Percentiles rank a stretch among this genome's conserved stretches.
phyloP scores from a whole-genome alignment of 1,140 invertebrate species.

The Drosophila ironensis region DNA sequence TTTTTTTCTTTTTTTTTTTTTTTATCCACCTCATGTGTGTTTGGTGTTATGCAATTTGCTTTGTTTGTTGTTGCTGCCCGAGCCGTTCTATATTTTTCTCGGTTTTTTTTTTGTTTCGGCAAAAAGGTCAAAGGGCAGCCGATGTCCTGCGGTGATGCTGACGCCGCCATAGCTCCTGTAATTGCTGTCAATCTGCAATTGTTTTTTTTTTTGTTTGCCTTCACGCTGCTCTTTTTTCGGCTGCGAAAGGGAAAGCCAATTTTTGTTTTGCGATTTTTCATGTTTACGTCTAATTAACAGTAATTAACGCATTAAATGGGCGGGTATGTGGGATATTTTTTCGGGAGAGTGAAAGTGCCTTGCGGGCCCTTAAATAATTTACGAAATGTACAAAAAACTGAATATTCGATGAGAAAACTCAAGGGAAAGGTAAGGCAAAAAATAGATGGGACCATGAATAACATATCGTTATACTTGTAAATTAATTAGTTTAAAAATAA shows the following conservation, averaged over 20 bases:
- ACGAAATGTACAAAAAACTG: not conserved
- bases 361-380: conserved; percentile 15
- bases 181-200: conserved; percentile 68
- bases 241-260: conserved; percentile 61
- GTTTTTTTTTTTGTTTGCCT: conserved; percentile 5
- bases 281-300: conserved; percentile 73
- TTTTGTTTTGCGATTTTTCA: conserved; percentile 39
- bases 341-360: conserved; percentile 37
- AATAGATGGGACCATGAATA: no score
- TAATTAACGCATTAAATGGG: conserved; percentile 75
- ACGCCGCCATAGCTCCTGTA: conserved; percentile 31
- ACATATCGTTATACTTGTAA: no score
- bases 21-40: no score
- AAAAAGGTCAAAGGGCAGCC: conserved; percentile 34
- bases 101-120: conserved; percentile 18
- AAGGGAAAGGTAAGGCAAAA: not conserved
- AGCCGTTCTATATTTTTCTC: not conserved
- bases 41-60: conserved; percentile 15
- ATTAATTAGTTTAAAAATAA: no score
- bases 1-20: not conserved
- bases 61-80: not conserved
- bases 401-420: no score
- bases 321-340: conserved; percentile 14
- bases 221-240: conserved; percentile 19
- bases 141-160: conserved; percentile 56